Base-by-base conservation (phyloP, 2,113 vertebrate genomes). In the Macaca nemestrina region DNA sequence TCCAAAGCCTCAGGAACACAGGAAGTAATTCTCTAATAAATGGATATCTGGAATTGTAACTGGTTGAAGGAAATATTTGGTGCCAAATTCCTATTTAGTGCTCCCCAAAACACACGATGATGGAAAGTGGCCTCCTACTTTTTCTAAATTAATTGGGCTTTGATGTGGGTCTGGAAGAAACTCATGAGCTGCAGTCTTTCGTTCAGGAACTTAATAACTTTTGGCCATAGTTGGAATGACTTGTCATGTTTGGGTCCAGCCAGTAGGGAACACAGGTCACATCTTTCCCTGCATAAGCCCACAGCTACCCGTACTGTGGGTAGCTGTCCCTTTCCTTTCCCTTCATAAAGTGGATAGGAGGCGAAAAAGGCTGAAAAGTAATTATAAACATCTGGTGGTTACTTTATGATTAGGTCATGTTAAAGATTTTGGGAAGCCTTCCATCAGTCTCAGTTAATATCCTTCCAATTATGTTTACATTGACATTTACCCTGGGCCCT, bases 321-420 rank as follows among this genome's bases (percentile, higher is more conserved):
- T 79, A 35, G 80, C n/a, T 10, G 27, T 45, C 30, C 38, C 18
- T 59, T 79, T 43, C 48, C 38, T 35, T 90, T 43, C 52, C 10
- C 48, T 92, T 40, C 38, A 40, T 25, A 59, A 68, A 81, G 27
- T 0, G 5, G 6, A 32, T 72, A n/a, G 55, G n/a, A 78, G 16
- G 55, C 45, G 35, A 90, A 64, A 40, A 52, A 64, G 35, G 32
- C 32, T 50, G 14, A 50, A 38, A 20, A 25, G 13, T 86, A 90
- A 92, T 91, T 93, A 86, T 50, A 92, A 82, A 90, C 95, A 93
- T 85, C 96, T 87, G 79, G 86, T 45, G 30, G 59, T 72, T 91
- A 45, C 73, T 88, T 90, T 73, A 52, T 67, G 92, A 93, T 94
- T 86, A 30, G 87, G 43, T 78, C 68, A 43, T 80, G 88, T 68